Evolutionary conservation across 1,140 invertebrate genomes (phyloP).

Genomic region (Cherax destructor): DNA sequence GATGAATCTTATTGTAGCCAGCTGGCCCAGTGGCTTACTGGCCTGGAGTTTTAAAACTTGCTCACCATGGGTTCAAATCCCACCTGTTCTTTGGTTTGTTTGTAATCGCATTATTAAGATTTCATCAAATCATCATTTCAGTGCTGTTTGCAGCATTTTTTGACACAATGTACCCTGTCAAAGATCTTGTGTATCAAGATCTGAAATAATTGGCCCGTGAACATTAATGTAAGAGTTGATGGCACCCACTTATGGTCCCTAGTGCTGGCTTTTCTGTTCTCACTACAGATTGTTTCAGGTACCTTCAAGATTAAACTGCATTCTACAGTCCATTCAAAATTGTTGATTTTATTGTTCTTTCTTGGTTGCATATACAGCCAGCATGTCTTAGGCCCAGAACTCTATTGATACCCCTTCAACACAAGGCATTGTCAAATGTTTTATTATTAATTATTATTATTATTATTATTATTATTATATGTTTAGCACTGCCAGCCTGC

Average conservation of each 20-base stretch:
- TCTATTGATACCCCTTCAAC: slow-evolving; percentile 32
- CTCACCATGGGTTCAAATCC: no score
- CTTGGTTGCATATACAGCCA: slow-evolving; percentile 37
- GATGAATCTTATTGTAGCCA: no score
- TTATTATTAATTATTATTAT: neutral
- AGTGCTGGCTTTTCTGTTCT: neutral
- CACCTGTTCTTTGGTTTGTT: no score
- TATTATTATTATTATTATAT: slow-evolving; percentile 35
- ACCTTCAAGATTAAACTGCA: slow-evolving; percentile 1
- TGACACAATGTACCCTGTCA: no score
- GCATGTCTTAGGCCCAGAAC: slow-evolving; percentile 32
- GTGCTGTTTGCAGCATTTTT: no score
- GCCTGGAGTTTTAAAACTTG: no score
- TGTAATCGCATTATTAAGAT: no score
- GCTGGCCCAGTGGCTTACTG: no score
- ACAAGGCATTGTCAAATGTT: slow-evolving; percentile 33
- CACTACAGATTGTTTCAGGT: slow-evolving; percentile 30
- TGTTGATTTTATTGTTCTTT: neutral
- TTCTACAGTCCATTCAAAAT: neutral
- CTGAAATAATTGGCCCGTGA: slow-evolving; percentile 13
- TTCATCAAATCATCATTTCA: no score
- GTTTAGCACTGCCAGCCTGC: slow-evolving; percentile 66
- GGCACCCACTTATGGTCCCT: slow-evolving; percentile 6
- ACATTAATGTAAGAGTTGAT: slow-evolving; percentile 30
- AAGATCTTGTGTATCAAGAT: neutral